Evolutionary conservation across 2,797 vertebrate species (phyloP).

Genomic region (Fistularia commersonii): DNA sequence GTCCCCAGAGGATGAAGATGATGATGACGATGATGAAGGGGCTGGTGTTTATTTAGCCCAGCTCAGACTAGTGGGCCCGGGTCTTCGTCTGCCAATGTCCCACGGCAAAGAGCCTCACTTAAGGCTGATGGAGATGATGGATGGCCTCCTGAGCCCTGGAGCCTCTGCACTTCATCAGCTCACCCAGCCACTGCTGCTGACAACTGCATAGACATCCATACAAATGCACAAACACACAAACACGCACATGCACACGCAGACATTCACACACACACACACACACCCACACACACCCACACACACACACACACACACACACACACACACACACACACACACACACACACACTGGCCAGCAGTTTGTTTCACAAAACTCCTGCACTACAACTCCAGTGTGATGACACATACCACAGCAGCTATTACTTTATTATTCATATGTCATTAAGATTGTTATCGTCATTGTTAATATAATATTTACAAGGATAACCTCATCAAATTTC

Average conservation of each 20-base stretch:
- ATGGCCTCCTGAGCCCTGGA: constrained; percentile 85
- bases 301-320: no score
- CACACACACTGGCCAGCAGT: constrained; percentile 6
- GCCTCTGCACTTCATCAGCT: constrained; percentile 92
- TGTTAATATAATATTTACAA: no score
- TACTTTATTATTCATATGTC: no score
- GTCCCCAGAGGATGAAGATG: constrained; percentile 31
- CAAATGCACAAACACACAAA: constrained; percentile 10
- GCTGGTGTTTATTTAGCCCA: constrained; percentile 75
- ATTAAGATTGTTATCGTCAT: no score
- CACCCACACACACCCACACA: no score
- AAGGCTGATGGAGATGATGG: constrained; percentile 98
- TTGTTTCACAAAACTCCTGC: no score
- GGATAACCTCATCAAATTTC: no score
- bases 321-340: constrained; percentile 9
- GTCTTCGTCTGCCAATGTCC: constrained; percentile 42
- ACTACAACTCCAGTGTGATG: no score
- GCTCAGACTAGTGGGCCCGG: constrained; percentile 30
- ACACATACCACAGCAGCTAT: no score
- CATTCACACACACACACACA: constrained; percentile 7
- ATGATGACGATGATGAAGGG: constrained; percentile 27
- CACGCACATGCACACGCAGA: constrained; percentile 8
- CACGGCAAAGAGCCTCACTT: constrained; percentile 77
- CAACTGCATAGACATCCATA: neutral
- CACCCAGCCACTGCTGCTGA: constrained; percentile 76